Evolutionary conservation across 1,140 invertebrate genomes (phyloP).

Genomic region (Macrobrachium rosenbergii): DNA sequence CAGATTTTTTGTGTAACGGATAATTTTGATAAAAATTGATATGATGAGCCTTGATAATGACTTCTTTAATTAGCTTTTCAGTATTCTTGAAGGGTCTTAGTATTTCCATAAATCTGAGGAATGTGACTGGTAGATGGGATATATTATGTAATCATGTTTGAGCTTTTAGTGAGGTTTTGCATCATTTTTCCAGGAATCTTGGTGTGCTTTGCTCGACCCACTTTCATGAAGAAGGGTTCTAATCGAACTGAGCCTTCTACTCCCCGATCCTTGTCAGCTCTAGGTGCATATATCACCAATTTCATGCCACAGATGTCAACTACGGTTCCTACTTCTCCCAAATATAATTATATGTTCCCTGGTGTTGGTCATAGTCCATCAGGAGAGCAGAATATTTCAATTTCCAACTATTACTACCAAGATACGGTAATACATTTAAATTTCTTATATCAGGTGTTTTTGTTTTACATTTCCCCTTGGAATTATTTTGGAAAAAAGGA

Average conservation of each 20-base stretch:
- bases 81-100: no score
- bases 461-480: no score
- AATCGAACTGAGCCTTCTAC: constrained; percentile 78
- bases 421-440: constrained; percentile 75
- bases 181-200: constrained; percentile 74
- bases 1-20: no score
- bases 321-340: constrained; percentile 61
- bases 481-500: no score
- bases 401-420: constrained; percentile 82
- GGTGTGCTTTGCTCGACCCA: constrained; percentile 87
- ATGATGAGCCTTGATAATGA: no score
- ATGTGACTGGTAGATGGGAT: no score
- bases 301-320: constrained; percentile 71
- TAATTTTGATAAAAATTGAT: no score
- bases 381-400: constrained; percentile 68
- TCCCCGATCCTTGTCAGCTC: constrained; percentile 83
- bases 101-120: no score
- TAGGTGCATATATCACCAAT: constrained; percentile 75
- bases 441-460: neutral
- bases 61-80: no score
- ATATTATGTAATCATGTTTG: no score
- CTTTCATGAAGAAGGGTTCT: constrained; percentile 79
- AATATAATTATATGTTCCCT: constrained; percentile 68
- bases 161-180: no score
- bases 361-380: constrained; percentile 69